Base-by-base conservation (phyloP, 2,888 invertebrate genomes). In the Drosophila paracracens region DNA sequence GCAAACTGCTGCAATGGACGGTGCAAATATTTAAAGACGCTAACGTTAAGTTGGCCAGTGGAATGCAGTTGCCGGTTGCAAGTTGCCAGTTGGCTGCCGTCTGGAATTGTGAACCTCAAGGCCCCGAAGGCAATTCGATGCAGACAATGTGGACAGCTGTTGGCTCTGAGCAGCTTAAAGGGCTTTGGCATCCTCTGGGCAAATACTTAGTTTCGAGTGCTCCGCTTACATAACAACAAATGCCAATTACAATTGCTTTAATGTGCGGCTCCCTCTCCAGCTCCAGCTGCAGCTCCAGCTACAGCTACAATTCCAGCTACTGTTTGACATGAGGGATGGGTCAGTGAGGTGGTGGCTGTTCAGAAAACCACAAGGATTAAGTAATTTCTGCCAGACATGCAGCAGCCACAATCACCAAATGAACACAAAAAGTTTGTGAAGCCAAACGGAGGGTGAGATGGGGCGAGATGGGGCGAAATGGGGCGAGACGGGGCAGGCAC, bases 341-440 rank as follows among this genome's bases (percentile, higher is more conserved):
- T 57, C 57, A 52, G 27, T 18, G 27, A 46, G 59, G 21, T 29
- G 38, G 48, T 73, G 11, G 43, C 73, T 68, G 72, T 72, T 81
- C 62, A 76, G 73, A 74, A 84, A 79, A 88, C 90, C 88, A 63
- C 88, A 90, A 86, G 90, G 88, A 89, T 88, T 88, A 88, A 88
- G 87, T 88, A 88, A 88, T 88, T 90, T 88, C 90, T 88, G 86
- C 75, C 90, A 90, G 88, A 89, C 91, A 88, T 89, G 90, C 88
- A 90, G 90, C 89, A 88, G 83, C 91, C 88, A 85, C 91, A 89
- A 90, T 88, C 79, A 79, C 88, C 86, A 89, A 88, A 90, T 89
- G 88, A 90, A 88, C 89, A 89, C 85, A 90, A 89, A 87, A 88
- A 90, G 89, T 88, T 88, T 78, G 51, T 29, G n/a, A 40, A 13